phyloP scores from a whole-genome alignment of 2,113 vertebrate genomes.

The Pomatostomus ruficeps region DNA sequence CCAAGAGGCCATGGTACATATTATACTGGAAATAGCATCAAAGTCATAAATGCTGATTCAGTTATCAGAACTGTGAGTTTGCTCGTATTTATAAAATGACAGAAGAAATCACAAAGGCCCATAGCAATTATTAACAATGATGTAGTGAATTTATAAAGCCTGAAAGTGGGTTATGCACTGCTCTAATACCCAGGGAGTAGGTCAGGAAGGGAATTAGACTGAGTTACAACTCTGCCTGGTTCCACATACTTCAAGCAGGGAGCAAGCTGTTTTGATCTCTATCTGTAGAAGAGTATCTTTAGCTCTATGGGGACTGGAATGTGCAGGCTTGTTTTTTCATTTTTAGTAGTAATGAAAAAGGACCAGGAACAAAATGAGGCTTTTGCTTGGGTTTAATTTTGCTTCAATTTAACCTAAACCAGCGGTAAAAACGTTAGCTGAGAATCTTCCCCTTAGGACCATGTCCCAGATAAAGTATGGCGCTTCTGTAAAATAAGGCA shows the following conservation, averaged over 20 bases:
- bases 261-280: background rate
- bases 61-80: background rate
- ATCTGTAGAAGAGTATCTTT: background rate
- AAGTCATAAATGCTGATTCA: constrained; percentile 35
- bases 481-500: background rate
- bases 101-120: constrained; percentile 32
- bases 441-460: background rate
- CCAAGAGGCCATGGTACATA: background rate
- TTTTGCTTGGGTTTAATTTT: background rate
- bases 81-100: constrained; percentile 1
- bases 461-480: background rate
- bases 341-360: background rate
- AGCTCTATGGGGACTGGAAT: background rate
- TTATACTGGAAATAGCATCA: constrained; percentile 10
- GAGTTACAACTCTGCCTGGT: background rate
- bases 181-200: background rate
- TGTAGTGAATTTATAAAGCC: background rate
- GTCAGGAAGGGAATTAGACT: background rate
- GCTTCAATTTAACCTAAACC: background rate
- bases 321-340: background rate
- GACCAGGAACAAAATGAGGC: background rate
- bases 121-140: constrained; percentile 26
- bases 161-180: background rate
- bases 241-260: background rate
- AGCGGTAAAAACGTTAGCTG: background rate